phyloP scores from a whole-genome alignment of 2,888 invertebrate species.

The Phyllotreta striolata region DNA sequence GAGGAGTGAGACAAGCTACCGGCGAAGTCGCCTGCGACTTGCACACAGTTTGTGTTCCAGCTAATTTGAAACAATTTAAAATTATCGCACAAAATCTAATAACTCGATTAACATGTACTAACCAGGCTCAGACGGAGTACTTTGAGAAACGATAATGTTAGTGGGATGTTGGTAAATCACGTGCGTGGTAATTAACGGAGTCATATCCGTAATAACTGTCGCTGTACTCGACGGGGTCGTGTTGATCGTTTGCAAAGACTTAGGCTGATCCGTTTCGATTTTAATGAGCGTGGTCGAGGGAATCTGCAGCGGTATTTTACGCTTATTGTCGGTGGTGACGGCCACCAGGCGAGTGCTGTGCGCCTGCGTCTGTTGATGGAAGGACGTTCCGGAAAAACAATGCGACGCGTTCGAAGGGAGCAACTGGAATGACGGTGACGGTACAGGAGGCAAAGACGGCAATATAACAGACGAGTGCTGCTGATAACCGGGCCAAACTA shows the following conservation, averaged over 20 bases:
- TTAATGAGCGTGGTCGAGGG: constrained; percentile 69
- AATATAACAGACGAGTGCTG: constrained; percentile 62
- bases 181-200: constrained; percentile 66
- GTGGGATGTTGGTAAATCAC: constrained; percentile 65
- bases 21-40: constrained; percentile 63
- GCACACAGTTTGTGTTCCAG: constrained; percentile 46
- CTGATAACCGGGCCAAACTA: constrained; percentile 77
- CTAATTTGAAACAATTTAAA: constrained; percentile 1
- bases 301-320: constrained; percentile 62
- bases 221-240: constrained; percentile 56
- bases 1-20: constrained; percentile 69
- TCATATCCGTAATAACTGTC: constrained; percentile 62
- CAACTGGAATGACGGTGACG: constrained; percentile 72
- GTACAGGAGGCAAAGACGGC: constrained; percentile 64
- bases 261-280: constrained; percentile 70
- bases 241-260: constrained; percentile 58
- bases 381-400: constrained; percentile 67
- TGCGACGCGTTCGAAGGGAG: constrained; percentile 66
- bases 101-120: constrained; percentile 11
- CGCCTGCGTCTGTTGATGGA: constrained; percentile 72
- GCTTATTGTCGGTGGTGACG: constrained; percentile 66
- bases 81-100: background rate
- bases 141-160: constrained; percentile 58
- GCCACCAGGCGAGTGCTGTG: constrained; percentile 74
- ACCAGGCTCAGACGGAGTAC: constrained; percentile 50